A percentile compares a stretch with the other conserved stretches of the same genome.
phyloP scores from a whole-genome alignment of 2,888 invertebrate species.

The Helobdella robusta region DNA sequence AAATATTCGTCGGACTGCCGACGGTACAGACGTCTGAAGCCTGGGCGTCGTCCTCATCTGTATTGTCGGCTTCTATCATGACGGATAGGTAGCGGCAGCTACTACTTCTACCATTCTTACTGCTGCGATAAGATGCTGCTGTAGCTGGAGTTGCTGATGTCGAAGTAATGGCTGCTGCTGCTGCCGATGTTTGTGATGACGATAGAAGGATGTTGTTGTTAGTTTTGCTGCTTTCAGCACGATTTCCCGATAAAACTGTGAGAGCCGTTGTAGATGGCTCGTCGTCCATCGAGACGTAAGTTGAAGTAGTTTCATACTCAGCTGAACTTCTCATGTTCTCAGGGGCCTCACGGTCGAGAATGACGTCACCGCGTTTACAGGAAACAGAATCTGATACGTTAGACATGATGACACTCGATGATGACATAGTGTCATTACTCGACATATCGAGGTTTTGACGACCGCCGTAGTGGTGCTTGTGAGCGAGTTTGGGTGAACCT shows the following conservation, averaged over 20 bases:
- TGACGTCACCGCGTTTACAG: conserved; percentile 1
- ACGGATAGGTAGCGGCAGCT: conserved; percentile 4
- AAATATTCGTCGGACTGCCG: too few species aligned
- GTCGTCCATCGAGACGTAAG: conserved; percentile 3
- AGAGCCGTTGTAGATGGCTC: background rate
- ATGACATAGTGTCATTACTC: background rate
- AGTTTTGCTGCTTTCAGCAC: background rate
- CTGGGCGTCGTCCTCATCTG: conserved; percentile 10
- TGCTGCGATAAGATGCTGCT: background rate
- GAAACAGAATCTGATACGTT: background rate
- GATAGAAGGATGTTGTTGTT: background rate
- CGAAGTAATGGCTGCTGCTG: background rate
- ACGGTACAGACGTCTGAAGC: background rate
- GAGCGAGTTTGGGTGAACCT: background rate
- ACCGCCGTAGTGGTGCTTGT: background rate
- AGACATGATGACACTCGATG: background rate
- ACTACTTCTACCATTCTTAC: background rate
- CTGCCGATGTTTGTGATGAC: background rate
- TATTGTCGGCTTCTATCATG: conserved; percentile 11
- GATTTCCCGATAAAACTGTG: background rate
- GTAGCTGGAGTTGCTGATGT: background rate
- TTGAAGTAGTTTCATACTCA: background rate
- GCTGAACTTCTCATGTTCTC: too few species aligned
- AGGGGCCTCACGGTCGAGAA: too few species aligned
- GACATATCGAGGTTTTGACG: conserved; percentile 6